phyloP scores from a whole-genome alignment of 2,113 vertebrate species.

The Laticauda colubrina region DNA sequence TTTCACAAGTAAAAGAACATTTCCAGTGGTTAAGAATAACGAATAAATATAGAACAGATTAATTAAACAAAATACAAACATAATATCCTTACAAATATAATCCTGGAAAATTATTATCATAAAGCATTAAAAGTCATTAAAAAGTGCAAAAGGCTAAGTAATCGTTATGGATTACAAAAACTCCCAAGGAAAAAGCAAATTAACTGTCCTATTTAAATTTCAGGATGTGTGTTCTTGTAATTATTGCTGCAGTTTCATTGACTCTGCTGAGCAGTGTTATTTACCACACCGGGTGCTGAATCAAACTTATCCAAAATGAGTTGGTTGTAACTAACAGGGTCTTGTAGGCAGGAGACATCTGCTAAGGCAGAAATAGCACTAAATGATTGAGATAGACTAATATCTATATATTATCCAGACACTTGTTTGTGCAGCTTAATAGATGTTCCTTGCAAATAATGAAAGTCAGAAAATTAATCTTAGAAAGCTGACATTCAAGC shows the following conservation, averaged over 20 bases:
- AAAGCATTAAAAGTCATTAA: not conserved
- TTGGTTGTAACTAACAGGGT: not conserved
- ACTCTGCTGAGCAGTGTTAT: not conserved
- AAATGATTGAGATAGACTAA: slow-evolving; percentile 2
- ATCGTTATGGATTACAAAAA: not conserved
- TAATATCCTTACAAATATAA: not conserved
- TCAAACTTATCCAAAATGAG: not conserved
- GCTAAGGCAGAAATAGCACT: slow-evolving; percentile 9
- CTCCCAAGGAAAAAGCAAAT: not conserved
- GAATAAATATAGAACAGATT: not conserved
- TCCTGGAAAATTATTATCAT: not conserved
- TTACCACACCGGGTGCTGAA: not conserved
- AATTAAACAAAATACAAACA: not conserved
- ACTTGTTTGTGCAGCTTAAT: not conserved
- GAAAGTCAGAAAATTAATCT: not conserved
- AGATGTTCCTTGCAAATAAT: not conserved
- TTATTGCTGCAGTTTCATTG: not conserved
- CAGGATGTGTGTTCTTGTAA: not conserved
- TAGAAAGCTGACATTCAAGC: not conserved
- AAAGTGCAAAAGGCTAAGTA: not conserved
- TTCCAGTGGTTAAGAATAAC: not conserved
- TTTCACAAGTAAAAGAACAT: not conserved
- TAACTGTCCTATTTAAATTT: not conserved
- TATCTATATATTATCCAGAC: not conserved
- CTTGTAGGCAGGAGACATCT: slow-evolving; percentile 15